A percentile compares a stretch with the other conserved stretches of the same genome.
Evolutionary conservation across 2,113 vertebrate species (phyloP).

Genomic region (Cynoglossus semilaevis): DNA sequence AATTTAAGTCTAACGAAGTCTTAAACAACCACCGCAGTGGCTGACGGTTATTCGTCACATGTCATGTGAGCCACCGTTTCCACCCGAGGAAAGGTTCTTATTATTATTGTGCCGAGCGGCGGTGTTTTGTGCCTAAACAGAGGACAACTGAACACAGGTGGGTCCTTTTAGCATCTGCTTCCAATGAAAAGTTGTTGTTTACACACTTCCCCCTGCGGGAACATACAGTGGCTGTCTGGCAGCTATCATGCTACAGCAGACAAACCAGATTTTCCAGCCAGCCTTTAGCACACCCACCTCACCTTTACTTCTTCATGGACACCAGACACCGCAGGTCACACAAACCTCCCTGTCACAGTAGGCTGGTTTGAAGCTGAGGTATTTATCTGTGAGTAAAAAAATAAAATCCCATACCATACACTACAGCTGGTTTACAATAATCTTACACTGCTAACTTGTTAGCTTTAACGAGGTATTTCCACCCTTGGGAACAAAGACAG

Average conservation of each 20-base stretch:
- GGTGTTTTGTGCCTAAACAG: not conserved
- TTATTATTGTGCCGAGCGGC: not conserved
- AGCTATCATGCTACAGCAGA: slow-evolving; percentile 12
- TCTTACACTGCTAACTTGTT: no score
- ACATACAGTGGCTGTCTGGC: not conserved
- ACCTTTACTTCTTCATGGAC: slow-evolving; percentile 42
- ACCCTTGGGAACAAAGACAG: no score
- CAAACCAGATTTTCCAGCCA: slow-evolving; percentile 62
- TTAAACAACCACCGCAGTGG: no score
- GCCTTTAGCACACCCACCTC: slow-evolving; percentile 24
- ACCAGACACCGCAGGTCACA: slow-evolving; percentile 24
- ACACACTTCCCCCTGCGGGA: slow-evolving; percentile 3
- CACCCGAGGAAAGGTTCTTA: not conserved
- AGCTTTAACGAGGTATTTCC: no score
- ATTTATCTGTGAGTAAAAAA: no score
- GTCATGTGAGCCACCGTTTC: not conserved
- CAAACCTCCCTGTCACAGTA: slow-evolving; percentile 4
- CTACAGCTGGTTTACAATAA: no score
- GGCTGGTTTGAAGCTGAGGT: not conserved
- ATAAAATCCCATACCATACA: no score
- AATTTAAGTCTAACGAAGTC: not conserved
- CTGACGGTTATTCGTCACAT: not conserved
- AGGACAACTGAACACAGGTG: not conserved
- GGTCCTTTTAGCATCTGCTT: not conserved
- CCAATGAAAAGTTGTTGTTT: slow-evolving; percentile 26